phyloP scores from a whole-genome alignment of 2,113 vertebrate genomes.

The Xerus inauris region DNA sequence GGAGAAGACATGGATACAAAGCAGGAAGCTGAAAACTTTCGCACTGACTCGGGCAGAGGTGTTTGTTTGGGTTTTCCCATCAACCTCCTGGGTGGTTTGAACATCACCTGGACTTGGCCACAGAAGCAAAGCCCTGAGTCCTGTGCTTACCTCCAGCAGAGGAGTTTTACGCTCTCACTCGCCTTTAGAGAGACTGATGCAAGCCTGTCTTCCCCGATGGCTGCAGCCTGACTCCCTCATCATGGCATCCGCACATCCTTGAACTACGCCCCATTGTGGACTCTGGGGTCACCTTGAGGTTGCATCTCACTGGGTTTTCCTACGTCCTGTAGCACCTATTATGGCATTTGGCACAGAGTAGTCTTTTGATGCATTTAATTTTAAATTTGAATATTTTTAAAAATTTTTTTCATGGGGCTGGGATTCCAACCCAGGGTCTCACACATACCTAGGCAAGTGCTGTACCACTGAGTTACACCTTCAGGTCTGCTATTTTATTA shows the following conservation, averaged over 20 bases:
- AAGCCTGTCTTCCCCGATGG: neutral
- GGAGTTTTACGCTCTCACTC: neutral
- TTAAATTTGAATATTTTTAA: neutral
- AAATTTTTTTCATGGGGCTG: neutral
- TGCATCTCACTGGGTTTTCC: neutral
- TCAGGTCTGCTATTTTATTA: neutral
- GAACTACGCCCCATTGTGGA: neutral
- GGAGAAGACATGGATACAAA: too few relatives aligned
- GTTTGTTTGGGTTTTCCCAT: neutral
- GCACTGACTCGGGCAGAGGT: too few relatives aligned
- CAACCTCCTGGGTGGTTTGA: neutral
- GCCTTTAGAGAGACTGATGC: neutral
- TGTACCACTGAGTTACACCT: neutral
- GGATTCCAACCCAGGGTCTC: neutral
- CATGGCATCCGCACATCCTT: too few relatives aligned
- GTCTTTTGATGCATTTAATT: neutral
- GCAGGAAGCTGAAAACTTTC: too few relatives aligned
- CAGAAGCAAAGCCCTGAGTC: neutral
- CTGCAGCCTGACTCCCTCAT: neutral
- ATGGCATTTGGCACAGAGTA: neutral
- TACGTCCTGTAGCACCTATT: neutral
- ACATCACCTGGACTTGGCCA: neutral
- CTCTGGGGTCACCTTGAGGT: neutral
- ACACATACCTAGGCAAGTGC: neutral
- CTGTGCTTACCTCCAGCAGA: neutral